Percentiles rank a stretch among this genome's conserved stretches.
Conservation (phyloP, 2,888 invertebrate genomes). For the Acronicta leporina region DNA sequence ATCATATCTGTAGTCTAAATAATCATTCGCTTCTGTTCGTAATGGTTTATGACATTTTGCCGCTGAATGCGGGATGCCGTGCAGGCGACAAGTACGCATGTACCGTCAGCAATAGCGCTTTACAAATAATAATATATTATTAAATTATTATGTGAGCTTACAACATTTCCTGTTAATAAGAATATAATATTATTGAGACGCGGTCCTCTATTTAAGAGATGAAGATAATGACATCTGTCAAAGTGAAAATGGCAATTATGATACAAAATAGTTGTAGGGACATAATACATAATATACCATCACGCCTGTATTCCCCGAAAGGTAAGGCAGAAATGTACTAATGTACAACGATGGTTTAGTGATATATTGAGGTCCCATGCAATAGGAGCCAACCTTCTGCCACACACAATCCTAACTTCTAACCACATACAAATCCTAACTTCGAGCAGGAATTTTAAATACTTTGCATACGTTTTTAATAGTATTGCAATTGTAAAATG, state of each 20-base stretch:
- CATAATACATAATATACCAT: too few species aligned
- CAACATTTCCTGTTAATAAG: slow-evolving; percentile 19
- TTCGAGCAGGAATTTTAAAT: too few species aligned
- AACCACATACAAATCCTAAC: too few species aligned
- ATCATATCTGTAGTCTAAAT: slow-evolving; percentile 28
- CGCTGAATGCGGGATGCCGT: slow-evolving; percentile 49
- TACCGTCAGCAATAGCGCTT: slow-evolving; percentile 37
- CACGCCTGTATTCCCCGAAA: too few species aligned
- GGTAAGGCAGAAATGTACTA: too few species aligned
- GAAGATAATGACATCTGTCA: neutral
- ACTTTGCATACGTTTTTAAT: too few species aligned
- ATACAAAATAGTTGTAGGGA: neutral
- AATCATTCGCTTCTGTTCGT: slow-evolving; percentile 45
- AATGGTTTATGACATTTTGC: slow-evolving; percentile 60
- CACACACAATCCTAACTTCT: too few species aligned
- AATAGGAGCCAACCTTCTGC: too few species aligned
- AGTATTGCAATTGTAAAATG: too few species aligned
- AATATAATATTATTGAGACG: slow-evolving; percentile 7
- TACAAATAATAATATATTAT: slow-evolving; percentile 3
- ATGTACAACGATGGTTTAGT: too few species aligned
- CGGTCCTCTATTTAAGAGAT: neutral
- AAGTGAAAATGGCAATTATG: neutral
- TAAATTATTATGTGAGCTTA: slow-evolving; percentile 9
- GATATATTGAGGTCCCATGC: too few species aligned
- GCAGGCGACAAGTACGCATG: slow-evolving; percentile 54